A percentile compares a stretch with the other conserved stretches of the same genome.
These are phyloP conservation scores for Sceloporus undulatus DNA, from an alignment of 2,113 vertebrate genomes.

Conservation along the genomic window DNA sequence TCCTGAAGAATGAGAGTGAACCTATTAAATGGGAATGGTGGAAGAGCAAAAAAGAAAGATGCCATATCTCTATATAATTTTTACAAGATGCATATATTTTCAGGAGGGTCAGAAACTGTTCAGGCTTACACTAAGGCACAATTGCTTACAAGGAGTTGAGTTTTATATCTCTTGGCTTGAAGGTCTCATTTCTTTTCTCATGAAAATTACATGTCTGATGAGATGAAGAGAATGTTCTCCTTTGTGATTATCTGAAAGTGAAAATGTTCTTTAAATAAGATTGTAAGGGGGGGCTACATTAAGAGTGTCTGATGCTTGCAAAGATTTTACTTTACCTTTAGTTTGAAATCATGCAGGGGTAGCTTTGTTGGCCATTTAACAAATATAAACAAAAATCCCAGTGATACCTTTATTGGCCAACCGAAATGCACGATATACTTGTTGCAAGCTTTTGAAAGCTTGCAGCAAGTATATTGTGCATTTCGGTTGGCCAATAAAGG, in stretches of 20 bases:
- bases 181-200: conserved; percentile 32
- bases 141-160: conserved; percentile 24
- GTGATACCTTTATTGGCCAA: too few relatives aligned
- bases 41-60: not conserved
- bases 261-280: conserved; percentile 5
- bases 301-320: not conserved
- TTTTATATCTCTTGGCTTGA: conserved; percentile 32
- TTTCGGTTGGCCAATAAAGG: too few relatives aligned
- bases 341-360: not conserved
- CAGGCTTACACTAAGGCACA: conserved; percentile 22
- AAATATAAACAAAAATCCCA: too few relatives aligned
- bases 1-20: not conserved
- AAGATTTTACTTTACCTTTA: not conserved
- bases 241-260: conserved; percentile 25
- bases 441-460: too few relatives aligned
- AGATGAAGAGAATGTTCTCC: conserved; percentile 32
- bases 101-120: conserved; percentile 19
- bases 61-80: conserved; percentile 2
- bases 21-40: not conserved
- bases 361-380: too few relatives aligned
- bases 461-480: too few relatives aligned
- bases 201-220: conserved; percentile 34
- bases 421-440: too few relatives aligned
- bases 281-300: not conserved
- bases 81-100: conserved; percentile 26